Base-by-base conservation (phyloP, 1,140 invertebrate species). In the Forficula auricularia region DNA sequence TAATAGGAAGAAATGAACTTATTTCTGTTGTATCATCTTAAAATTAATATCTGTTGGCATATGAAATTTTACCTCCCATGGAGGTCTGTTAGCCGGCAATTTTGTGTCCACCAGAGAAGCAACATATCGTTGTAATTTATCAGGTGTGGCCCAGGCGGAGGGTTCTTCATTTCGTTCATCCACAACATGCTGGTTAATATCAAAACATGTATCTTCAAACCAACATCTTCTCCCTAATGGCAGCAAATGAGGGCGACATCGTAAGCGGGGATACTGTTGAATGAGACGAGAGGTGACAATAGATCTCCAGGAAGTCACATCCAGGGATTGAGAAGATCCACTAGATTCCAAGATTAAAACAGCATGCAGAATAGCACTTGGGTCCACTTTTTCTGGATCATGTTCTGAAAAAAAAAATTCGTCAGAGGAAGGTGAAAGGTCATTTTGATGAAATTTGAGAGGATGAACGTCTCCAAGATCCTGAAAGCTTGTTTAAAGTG, bases 31-130 rank as follows among this genome's bases (percentile, higher is more conserved):
- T n/a, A n/a, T n/a, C n/a, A n/a, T n/a, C n/a, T n/a, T n/a, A n/a
- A n/a, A n/a, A n/a, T n/a, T n/a, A n/a, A n/a, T n/a, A n/a, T n/a
- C n/a, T n/a, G n/a, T n/a, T n/a, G n/a, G n/a, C n/a, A n/a, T n/a
- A n/a, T n/a, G n/a, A n/a, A n/a, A n/a, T n/a, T 10, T 27, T 6
- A 73, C 57, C 48, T 75, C 70, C 72, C 72, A 75, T 2, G 70
- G 54, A 0, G 71, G 68, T 41, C 61, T 58, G 7, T 63, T 55
- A 10, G 50, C 37, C 0, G 60, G 48, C 16, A 73, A 47, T 2
- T 59, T 57, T 37, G 64, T 54, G 0, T 50, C 54, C 19, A 71
- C 54, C 20, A 71, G 55, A 3, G 52, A 46, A 6, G 58, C 57
- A 2, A 72, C 51, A 48, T 66, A 70, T 7, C 10, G 15, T 19